Evolutionary conservation across 2,113 vertebrate genomes (phyloP).

Genomic region (Alethe diademata): DNA sequence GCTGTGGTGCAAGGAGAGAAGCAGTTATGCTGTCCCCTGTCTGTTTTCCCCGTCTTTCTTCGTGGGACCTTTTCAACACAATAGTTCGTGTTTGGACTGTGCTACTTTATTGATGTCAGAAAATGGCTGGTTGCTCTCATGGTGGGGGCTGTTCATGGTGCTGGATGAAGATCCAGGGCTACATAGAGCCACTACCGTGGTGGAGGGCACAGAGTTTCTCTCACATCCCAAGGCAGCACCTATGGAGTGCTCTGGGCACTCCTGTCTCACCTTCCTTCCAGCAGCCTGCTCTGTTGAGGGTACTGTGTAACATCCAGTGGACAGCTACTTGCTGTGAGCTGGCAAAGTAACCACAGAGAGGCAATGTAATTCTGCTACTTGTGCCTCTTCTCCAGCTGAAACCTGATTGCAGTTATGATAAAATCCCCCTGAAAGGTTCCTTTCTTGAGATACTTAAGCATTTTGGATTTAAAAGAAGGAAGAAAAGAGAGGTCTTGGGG

Average conservation of each 20-base stretch:
- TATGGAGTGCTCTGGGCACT: rapidly evolving
- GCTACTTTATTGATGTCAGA: not conserved
- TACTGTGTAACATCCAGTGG: not conserved
- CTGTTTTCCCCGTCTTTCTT: rapidly evolving
- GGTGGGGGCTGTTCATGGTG: not conserved
- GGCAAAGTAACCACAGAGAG: not conserved
- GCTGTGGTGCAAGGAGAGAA: not conserved
- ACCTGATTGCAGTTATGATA: not conserved
- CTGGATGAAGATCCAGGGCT: not conserved
- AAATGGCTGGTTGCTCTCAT: not conserved
- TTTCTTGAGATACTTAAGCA: not conserved
- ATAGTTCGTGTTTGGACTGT: not conserved
- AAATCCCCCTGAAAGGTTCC: not conserved
- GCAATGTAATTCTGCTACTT: not conserved
- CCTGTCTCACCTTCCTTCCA: not conserved
- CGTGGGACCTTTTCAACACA: not conserved
- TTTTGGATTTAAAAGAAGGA: not conserved
- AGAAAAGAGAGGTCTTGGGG: not conserved
- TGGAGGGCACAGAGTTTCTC: not conserved
- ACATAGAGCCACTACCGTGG: rapidly evolving
- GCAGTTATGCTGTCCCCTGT: rapidly evolving
- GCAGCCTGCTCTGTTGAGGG: not conserved
- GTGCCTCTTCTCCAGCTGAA: not conserved
- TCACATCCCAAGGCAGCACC: not conserved
- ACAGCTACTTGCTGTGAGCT: not conserved